A percentile compares a stretch with the other conserved stretches of the same genome.
These are phyloP conservation scores for Pseudonaja textilis DNA, from an alignment of 2,113 vertebrate species.

Conservation along the genomic window DNA sequence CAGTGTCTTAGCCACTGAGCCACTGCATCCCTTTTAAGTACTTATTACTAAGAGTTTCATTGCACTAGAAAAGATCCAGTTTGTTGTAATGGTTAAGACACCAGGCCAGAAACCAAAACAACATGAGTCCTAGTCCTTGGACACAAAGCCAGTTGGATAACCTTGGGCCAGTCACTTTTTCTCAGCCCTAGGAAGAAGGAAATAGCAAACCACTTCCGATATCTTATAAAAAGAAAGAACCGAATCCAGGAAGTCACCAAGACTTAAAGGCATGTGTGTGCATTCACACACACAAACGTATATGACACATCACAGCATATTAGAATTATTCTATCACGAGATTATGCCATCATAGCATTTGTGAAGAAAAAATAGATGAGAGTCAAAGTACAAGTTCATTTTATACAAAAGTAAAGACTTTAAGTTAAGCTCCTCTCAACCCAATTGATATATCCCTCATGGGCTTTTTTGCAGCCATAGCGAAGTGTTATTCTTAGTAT, in stretches of 20 bases:
- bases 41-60: background rate
- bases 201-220: background rate
- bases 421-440: background rate
- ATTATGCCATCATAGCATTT: background rate
- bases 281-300: too few species aligned
- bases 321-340: background rate
- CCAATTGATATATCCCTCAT: background rate
- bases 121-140: background rate
- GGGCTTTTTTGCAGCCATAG: background rate
- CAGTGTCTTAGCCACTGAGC: too few species aligned
- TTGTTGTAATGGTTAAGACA: background rate
- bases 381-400: background rate
- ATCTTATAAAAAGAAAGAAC: background rate
- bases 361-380: background rate
- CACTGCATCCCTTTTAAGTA: background rate
- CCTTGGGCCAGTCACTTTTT: background rate
- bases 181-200: background rate
- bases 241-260: background rate
- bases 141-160: background rate
- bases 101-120: background rate
- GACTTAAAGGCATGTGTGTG: background rate
- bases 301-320: background rate
- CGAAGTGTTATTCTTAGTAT: background rate
- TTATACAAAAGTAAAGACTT: background rate
- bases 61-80: background rate